Evolutionary conservation across 2,113 vertebrate species (phyloP).

Genomic region (Lepisosteus oculatus): DNA sequence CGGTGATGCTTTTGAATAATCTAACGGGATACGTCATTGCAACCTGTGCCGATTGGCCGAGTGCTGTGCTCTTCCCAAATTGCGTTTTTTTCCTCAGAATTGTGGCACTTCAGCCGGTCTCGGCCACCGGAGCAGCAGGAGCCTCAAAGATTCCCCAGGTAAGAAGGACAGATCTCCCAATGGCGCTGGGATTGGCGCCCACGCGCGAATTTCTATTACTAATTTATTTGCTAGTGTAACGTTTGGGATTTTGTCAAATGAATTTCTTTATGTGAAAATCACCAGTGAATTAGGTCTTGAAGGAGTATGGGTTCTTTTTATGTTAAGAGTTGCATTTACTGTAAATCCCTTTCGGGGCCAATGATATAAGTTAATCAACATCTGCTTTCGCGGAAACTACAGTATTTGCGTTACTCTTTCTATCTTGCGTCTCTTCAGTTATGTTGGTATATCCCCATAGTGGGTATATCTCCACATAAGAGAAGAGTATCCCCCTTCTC

Average conservation of each 20-base stretch:
- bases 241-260: not conserved
- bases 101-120: constrained; percentile 35
- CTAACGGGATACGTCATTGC: constrained; percentile 59
- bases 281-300: no score
- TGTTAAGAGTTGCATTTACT: no score
- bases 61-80: constrained; percentile 24
- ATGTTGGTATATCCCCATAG: no score
- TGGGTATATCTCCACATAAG: no score
- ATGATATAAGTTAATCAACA: no score
- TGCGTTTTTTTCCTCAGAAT: constrained; percentile 32
- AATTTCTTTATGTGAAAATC: no score
- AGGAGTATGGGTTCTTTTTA: no score
- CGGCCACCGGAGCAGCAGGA: constrained; percentile 35
- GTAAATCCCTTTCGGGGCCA: no score
- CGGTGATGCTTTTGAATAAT: constrained; percentile 39
- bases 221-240: not conserved
- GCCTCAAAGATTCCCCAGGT: constrained; percentile 48
- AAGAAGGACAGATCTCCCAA: constrained; percentile 23
- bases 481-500: no score
- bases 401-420: no score
- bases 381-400: no score
- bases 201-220: not conserved
- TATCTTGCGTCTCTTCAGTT: no score
- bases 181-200: not conserved
- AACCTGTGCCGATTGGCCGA: constrained; percentile 42